Percentiles rank a stretch among this genome's conserved stretches.
Evolutionary conservation across 2,797 vertebrate genomes (phyloP).

Genomic region (Scolopax rusticola): DNA sequence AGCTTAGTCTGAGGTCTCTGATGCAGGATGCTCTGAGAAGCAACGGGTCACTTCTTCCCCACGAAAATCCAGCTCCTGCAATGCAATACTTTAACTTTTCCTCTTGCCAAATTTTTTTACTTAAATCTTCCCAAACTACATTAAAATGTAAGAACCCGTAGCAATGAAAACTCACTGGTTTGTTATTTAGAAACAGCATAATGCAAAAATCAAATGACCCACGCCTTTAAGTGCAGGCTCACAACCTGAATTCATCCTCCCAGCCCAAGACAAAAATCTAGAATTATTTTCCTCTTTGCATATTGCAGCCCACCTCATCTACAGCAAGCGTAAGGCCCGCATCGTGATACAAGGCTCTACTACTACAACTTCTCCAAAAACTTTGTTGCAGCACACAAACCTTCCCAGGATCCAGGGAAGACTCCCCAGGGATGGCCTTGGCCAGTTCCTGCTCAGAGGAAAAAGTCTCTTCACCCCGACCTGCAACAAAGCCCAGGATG

Average conservation of each 20-base stretch:
- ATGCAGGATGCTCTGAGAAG: not conserved
- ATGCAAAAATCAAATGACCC: not conserved
- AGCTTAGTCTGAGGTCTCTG: not conserved
- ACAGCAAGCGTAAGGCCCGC: not conserved
- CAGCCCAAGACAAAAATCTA: not conserved
- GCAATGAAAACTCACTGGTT: not conserved
- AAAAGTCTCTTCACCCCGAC: not conserved
- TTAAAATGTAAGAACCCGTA: not conserved
- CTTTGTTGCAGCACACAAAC: not conserved
- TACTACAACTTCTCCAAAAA: not conserved
- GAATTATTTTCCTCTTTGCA: not conserved
- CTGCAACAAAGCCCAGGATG: not conserved
- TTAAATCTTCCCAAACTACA: not conserved
- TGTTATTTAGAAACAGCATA: not conserved
- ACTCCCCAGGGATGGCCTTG: not conserved
- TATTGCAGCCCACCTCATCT: not conserved
- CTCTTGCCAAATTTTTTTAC: not conserved
- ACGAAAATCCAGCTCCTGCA: not conserved
- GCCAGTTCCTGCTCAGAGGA: not conserved
- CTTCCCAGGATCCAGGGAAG: not conserved
- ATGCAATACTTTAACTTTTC: not conserved
- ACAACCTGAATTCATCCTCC: not conserved
- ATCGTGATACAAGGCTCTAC: not conserved
- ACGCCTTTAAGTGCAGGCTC: not conserved
- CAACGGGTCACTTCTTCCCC: fast-evolving